Conservation (phyloP, 2,113 vertebrate species). For the Myiozetetes cayanensis region DNA sequence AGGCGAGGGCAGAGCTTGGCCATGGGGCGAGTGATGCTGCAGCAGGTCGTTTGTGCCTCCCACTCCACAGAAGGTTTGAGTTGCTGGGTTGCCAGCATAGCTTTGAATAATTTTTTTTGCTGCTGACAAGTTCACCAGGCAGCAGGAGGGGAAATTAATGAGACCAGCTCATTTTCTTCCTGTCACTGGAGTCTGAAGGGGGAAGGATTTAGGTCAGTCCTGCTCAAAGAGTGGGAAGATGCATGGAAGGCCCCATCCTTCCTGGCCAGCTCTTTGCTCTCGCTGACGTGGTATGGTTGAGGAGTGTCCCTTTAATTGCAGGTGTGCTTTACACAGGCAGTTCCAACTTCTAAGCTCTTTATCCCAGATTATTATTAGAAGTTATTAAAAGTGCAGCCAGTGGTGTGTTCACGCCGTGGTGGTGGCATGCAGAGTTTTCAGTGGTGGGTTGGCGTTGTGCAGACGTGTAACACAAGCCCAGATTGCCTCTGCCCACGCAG, state of each 20-base stretch:
- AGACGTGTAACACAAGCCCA: background rate
- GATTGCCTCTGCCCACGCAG: background rate
- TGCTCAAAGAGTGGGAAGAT: background rate
- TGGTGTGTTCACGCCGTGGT: accelerated
- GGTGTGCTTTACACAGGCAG: background rate
- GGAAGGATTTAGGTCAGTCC: constrained; percentile 23
- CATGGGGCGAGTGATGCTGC: background rate
- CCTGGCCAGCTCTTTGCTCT: background rate
- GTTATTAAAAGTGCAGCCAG: background rate
- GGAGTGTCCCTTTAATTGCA: background rate
- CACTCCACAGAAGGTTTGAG: background rate
- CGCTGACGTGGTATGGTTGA: background rate
- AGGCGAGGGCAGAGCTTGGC: background rate
- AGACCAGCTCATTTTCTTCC: background rate
- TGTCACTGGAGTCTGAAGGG: background rate
- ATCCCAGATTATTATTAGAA: background rate
- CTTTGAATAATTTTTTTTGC: background rate
- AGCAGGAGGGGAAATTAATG: constrained; percentile 39
- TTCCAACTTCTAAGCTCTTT: constrained; percentile 13
- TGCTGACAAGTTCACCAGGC: background rate
- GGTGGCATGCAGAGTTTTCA: accelerated
- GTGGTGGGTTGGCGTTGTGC: background rate
- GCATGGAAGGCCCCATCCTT: background rate
- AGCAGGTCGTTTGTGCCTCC: background rate
- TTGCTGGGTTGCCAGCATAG: background rate